Conservation (phyloP, 92 coral and sea anemone species). For the Phenganax subtilis region DNA sequence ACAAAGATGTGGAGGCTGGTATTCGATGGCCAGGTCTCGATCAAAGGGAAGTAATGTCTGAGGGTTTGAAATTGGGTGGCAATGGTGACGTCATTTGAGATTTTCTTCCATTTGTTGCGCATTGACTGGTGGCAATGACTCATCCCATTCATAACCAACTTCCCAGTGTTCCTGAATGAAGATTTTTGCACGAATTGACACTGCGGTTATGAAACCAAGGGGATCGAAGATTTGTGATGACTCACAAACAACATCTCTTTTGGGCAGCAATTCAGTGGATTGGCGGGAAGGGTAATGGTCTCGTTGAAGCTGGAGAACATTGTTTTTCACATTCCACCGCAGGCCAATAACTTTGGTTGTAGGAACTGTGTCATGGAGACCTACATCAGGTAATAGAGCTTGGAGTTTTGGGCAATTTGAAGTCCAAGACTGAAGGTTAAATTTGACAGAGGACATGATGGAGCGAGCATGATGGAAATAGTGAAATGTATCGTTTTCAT, state of each 20-base stretch:
- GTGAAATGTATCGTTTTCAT: slow-evolving; percentile 31
- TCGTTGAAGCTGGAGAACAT: no score
- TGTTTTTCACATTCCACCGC: no score
- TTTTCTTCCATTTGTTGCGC: neutral
- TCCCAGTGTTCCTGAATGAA: neutral
- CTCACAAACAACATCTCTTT: no score
- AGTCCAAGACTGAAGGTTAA: no score
- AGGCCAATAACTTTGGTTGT: no score
- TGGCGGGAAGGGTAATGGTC: no score
- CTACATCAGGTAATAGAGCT: neutral
- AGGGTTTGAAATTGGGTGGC: neutral
- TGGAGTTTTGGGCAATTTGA: no score
- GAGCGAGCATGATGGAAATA: slow-evolving; percentile 25
- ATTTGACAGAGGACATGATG: slow-evolving; percentile 21
- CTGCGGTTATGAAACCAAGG: no score
- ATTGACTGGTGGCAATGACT: neutral
- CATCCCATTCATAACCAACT: neutral
- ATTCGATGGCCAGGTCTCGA: neutral
- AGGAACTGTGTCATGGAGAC: slow-evolving; percentile 9
- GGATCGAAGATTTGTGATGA: no score
- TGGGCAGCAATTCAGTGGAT: no score
- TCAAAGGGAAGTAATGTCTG: neutral
- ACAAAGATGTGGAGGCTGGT: slow-evolving; percentile 2
- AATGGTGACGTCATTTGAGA: neutral
- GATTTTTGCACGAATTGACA: no score